Conservation (phyloP, 2,797 vertebrate species). For the Myotis myotis region DNA sequence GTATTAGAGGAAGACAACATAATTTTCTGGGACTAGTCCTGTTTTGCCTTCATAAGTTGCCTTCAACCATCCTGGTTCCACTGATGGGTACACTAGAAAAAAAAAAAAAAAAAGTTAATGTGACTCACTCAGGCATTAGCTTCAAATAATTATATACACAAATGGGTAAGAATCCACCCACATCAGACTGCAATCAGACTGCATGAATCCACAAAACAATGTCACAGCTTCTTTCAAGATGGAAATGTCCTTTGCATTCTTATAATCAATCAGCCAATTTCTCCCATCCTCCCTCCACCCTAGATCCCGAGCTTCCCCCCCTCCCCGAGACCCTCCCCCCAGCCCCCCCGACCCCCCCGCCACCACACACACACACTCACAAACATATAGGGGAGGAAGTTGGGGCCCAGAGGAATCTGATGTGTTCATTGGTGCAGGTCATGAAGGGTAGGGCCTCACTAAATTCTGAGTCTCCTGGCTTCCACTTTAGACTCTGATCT, state of each 20-base stretch:
- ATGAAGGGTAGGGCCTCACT: background rate
- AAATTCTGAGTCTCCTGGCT: background rate
- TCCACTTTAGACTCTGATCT: background rate
- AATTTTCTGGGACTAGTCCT: slow-evolving; percentile 96
- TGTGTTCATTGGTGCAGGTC: background rate
- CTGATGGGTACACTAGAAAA: slow-evolving; percentile 91
- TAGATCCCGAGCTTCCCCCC: accelerated
- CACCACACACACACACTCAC: background rate
- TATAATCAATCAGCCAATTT: background rate
- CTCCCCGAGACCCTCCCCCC: too few species aligned
- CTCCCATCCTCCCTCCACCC: background rate
- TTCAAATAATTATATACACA: background rate
- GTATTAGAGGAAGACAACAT: slow-evolving; percentile 93
- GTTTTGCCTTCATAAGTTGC: slow-evolving; percentile 95
- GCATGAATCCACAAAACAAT: background rate
- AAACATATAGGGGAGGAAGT: background rate
- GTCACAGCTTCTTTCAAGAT: slow-evolving; percentile 50
- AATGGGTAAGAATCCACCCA: slow-evolving; percentile 21
- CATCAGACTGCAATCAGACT: background rate
- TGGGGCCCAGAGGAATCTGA: background rate
- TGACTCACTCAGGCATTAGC: background rate
- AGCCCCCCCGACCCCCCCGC: accelerated
- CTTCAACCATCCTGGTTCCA: slow-evolving; percentile 97
- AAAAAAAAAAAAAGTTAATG: background rate
- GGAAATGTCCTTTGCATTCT: background rate